Conservation (phyloP, 2,888 invertebrate genomes). For the Mechanitis mazaeus region DNA sequence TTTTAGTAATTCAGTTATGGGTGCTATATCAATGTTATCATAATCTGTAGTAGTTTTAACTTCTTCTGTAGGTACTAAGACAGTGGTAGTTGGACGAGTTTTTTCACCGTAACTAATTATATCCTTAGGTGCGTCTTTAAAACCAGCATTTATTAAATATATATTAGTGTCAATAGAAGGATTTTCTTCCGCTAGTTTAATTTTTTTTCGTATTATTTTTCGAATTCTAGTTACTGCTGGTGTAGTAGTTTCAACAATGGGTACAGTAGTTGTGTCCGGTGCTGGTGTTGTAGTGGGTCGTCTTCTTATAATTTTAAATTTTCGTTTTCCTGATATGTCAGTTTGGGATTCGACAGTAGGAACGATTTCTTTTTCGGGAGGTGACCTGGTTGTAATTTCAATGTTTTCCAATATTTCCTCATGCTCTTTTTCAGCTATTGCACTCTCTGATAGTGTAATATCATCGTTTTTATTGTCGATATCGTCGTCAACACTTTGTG, state of each 20-base stretch:
- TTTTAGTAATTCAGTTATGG: slow-evolving; percentile 27
- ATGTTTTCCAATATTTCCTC: slow-evolving; percentile 38
- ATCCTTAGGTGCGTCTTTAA: slow-evolving; percentile 39
- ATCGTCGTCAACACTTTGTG: slow-evolving; percentile 50
- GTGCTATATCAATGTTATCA: slow-evolving; percentile 37
- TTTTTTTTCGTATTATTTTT: slow-evolving; percentile 63
- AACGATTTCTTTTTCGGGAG: slow-evolving; percentile 37
- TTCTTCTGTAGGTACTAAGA: slow-evolving; percentile 31
- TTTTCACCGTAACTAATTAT: slow-evolving; percentile 64
- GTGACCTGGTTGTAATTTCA: slow-evolving; percentile 46
- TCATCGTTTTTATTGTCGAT: slow-evolving; percentile 57
- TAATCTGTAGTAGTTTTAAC: slow-evolving; percentile 35
- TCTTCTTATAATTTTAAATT: slow-evolving; percentile 58
- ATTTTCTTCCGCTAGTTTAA: slow-evolving; percentile 48
- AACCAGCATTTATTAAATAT: slow-evolving; percentile 40
- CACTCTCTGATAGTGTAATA: slow-evolving; percentile 67
- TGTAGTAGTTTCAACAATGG: slow-evolving; percentile 33
- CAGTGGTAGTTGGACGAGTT: slow-evolving; percentile 37
- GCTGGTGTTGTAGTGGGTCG: slow-evolving; percentile 48
- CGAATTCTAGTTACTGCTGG: slow-evolving; percentile 46
- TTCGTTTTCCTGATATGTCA: slow-evolving; percentile 54
- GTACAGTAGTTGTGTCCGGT: slow-evolving; percentile 30
- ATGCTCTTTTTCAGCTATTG: slow-evolving; percentile 70
- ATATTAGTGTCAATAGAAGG: slow-evolving; percentile 45
- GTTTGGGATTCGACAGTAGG: slow-evolving; percentile 44